Base-by-base conservation (phyloP, 2,797 vertebrate species). In the Spatula clypeata region DNA sequence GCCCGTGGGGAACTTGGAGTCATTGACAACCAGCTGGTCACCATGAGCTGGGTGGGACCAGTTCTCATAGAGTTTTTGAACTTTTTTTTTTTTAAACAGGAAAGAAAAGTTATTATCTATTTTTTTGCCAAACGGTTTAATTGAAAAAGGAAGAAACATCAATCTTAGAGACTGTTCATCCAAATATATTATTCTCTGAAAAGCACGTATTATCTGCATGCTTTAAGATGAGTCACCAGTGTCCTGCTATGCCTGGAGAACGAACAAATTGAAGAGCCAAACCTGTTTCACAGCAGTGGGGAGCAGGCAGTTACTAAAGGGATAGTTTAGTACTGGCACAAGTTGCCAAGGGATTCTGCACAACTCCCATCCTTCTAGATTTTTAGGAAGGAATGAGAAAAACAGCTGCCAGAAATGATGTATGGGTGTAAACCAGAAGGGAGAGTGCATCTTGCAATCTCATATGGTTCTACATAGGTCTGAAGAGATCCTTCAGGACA, bases 51-150 rank as follows among this genome's bases (percentile, higher is more conserved):
- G 70, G 66, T 90, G 92, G 92, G 83, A 90, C 55, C 74, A 15
- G 47, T 31, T 96, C 82, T 73, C 84, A 92, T 53, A 74, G 67
- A 92, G 47, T 38, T 95, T 82, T 58, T 84, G 55, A 93, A 44
- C 31, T 51, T 51, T 15, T 51, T 11, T 11, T 79, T 91, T 90
- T 91, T 16, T 29, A 21, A 94, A 93, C 74, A 85, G 93, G 86
- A 95, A 96, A 82, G 32, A 83, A 86, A 88, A 81, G n/a, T 40
- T 82, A 73, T 38, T 81, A 60, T 36, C 76, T 91, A 55, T 86
- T 89, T 96, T 89, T 96, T 90, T 94, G 95, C 95, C 95, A 95
- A 95, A 73, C 11, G 13, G 36, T 67, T 96, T 82, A 86, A 93
- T 76, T 32, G 3, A 64, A 90, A 96, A 93, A 93, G 94, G 94